Base-by-base conservation (phyloP, 2,888 invertebrate genomes). In the Epistrophe grossulariae region DNA sequence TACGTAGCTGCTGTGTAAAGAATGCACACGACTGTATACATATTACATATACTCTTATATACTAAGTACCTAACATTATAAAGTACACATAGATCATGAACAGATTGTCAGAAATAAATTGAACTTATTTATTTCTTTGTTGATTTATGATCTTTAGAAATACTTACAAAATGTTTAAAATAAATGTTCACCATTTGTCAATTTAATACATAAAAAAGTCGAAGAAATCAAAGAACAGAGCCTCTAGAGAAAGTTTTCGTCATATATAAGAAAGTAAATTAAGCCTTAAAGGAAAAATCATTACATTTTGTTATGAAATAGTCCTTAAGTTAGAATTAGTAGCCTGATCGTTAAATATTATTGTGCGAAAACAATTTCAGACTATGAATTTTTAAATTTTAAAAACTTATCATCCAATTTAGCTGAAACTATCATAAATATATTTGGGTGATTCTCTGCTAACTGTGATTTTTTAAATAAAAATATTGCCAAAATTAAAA, bases 21-120 rank as follows among this genome's bases (percentile, higher is more conserved):
- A 40, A 40, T 40, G 40, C 38, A 60, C 15, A 60, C 19, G 8
- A 19, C 19, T 40, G 19, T 19, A 9, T n/a, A 24, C 7, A 31
- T 7, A 0, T 31, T 4, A 4, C 2, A 5, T 31, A 1, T 52
- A 6, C 15, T 15, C n/a, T 7, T 7, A 43, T 45, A 24, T 45
- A 55, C 13, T 28, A n/a, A 15, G 52, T 55, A 59, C 59, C 4
- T 7, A 31, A 6, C 0, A 50, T 50, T 50, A 35, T 17, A 38
- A 50, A 50, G 50, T 50, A 68, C 68, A 38, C 68, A 50, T 68
- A 55, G 70, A 70, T 70, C 70, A 70, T 70, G 52, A 55, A 70
- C 70, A 70, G 70, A 70, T 70, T 70, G 40, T 55, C 40, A 55
- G 55, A 70, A 70, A 55, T 70, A 70, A 70, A 55, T 70, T 52